phyloP scores from a whole-genome alignment of 2,888 invertebrate genomes.

The Drosophila kuntzei region DNA sequence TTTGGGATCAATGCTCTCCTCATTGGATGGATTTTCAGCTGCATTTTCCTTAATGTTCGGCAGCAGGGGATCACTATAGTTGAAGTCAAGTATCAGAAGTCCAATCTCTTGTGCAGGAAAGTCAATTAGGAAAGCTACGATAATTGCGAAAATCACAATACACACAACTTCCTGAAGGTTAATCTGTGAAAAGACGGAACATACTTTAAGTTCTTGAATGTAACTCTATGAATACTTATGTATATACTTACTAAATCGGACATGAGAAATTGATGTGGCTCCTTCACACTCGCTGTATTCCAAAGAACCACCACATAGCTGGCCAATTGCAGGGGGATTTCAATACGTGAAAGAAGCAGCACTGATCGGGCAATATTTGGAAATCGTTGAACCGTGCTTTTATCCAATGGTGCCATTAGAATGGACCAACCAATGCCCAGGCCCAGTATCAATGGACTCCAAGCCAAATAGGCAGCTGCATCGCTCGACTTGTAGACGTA shows the following conservation, averaged over 20 bases:
- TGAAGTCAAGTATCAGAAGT: conserved; percentile 84
- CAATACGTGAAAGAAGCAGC: conserved; percentile 88
- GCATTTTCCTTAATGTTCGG: conserved; percentile 26
- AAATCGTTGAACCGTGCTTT: conserved; percentile 56
- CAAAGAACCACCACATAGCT: conserved; percentile 90
- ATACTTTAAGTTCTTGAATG: background rate
- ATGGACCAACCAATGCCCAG: conserved; percentile 89
- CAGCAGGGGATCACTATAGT: conserved; percentile 74
- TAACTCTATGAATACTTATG: background rate
- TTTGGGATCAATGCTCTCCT: conserved; percentile 44
- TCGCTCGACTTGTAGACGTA: conserved; percentile 88
- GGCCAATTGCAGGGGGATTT: conserved; percentile 89
- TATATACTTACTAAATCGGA: conserved; percentile 87
- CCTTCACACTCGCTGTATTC: conserved; percentile 88
- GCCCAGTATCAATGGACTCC: conserved; percentile 88
- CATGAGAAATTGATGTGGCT: conserved; percentile 87
- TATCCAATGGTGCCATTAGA: conserved; percentile 84
- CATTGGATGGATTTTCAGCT: conserved; percentile 72
- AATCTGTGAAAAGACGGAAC: conserved; percentile 85
- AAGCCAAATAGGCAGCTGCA: conserved; percentile 88
- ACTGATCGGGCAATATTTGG: conserved; percentile 87
- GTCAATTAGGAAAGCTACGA: conserved; percentile 88
- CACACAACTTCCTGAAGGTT: conserved; percentile 87
- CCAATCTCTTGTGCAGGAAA: conserved; percentile 88
- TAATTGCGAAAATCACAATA: conserved; percentile 86